Evolutionary conservation across 2,888 invertebrate species (phyloP).

Genomic region (Athalia circularis): DNA sequence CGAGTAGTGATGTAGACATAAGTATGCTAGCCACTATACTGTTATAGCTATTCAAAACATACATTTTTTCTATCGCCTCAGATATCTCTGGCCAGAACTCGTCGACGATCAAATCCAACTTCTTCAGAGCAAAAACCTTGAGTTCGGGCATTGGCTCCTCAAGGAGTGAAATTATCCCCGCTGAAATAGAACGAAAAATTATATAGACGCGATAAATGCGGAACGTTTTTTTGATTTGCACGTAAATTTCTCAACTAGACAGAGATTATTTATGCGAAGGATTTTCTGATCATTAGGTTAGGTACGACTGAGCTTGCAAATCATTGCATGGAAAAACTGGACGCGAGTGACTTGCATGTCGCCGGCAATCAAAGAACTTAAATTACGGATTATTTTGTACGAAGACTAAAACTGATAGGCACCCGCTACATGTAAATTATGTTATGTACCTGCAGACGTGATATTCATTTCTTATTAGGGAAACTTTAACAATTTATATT

Average conservation of each 20-base stretch:
- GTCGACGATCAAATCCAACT: slow-evolving; percentile 95
- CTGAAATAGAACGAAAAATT: slow-evolving; percentile 71
- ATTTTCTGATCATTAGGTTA: slow-evolving; percentile 59
- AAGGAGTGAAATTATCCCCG: slow-evolving; percentile 95
- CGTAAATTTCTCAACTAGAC: slow-evolving; percentile 14
- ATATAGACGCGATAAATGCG: no score
- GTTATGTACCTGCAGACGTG: slow-evolving; percentile 71
- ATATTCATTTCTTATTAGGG: slow-evolving; percentile 70
- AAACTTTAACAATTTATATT: neutral
- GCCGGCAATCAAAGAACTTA: slow-evolving; percentile 40
- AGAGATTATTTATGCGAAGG: no score
- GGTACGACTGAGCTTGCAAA: slow-evolving; percentile 65
- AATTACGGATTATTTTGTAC: neutral
- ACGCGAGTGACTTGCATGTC: slow-evolving; percentile 35
- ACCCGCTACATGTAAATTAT: neutral
- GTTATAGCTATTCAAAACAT: slow-evolving; percentile 64
- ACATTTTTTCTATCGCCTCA: slow-evolving; percentile 97
- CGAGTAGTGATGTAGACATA: slow-evolving; percentile 9
- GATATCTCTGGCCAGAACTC: slow-evolving; percentile 99
- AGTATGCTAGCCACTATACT: slow-evolving; percentile 12
- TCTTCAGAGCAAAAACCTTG: slow-evolving; percentile 94
- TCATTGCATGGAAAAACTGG: slow-evolving; percentile 56
- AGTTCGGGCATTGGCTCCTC: slow-evolving; percentile 96
- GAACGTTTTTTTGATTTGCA: neutral
- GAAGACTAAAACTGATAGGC: no score